Percentiles rank a stretch among this genome's conserved stretches.
Conservation (phyloP, 2,888 invertebrate species). For the Heliconius ethilla region DNA sequence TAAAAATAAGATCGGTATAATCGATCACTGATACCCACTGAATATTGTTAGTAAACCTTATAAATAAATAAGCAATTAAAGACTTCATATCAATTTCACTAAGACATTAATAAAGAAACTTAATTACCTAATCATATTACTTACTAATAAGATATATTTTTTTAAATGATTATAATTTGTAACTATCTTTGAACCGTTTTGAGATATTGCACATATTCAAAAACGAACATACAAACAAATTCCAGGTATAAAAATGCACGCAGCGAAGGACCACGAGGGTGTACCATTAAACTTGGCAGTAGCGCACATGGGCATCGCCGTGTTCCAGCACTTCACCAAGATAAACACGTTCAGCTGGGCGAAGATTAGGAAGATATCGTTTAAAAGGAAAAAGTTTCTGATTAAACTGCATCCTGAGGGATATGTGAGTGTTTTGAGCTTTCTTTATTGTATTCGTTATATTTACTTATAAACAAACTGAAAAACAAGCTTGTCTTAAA, state of each 20-base stretch:
- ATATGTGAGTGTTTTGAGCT: conserved; percentile 85
- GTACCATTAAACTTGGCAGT: conserved; percentile 96
- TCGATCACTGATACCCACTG: too few species aligned
- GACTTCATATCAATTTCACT: too few species aligned
- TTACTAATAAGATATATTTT: too few species aligned
- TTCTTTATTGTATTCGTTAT: background rate
- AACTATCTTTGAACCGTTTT: too few species aligned
- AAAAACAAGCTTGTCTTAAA: background rate
- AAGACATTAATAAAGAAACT: too few species aligned
- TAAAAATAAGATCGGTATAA: too few species aligned
- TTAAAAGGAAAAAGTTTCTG: conserved; percentile 98
- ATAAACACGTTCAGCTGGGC: conserved; percentile 99
- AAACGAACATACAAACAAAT: background rate
- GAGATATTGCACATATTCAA: background rate
- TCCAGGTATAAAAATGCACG: conserved; percentile 94
- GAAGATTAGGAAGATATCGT: conserved; percentile 98
- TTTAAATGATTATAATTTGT: too few species aligned
- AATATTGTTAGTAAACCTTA: too few species aligned
- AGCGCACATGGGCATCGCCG: conserved; percentile 98
- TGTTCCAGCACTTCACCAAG: conserved; percentile 97
- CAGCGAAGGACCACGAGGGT: conserved; percentile 98
- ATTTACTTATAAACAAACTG: background rate
- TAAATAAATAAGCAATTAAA: too few species aligned
- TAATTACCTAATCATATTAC: too few species aligned
- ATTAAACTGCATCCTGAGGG: conserved; percentile 99